Base-by-base conservation (phyloP, 1,140 invertebrate genomes). In the Polypedilum vanderplanki region DNA sequence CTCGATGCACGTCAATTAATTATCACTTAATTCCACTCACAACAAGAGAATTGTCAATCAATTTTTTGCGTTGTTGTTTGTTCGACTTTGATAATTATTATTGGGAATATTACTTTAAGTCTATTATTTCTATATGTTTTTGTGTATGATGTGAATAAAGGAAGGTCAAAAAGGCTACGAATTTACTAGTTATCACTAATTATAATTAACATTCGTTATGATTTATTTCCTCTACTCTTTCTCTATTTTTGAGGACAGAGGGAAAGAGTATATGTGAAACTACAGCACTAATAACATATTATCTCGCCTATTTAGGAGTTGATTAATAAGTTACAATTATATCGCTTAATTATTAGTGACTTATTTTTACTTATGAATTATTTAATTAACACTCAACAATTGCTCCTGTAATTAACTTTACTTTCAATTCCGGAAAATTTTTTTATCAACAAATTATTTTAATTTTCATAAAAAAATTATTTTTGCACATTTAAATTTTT, bases 351-450 rank as follows among this genome's bases (percentile, higher is more conserved):
- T 57, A 57, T 57, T 57, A 46, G 15, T 10, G 41, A 3, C 41
- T 57, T 57, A 57, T n/a, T 57, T 57, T 12, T 57, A 57, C 46
- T 57, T 57, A 57, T 57, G 46, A 57, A 57, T 57, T 57, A 57
- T 57, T 57, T 57, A 57, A 57, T 57, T 57, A 57, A 57, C 46
- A 57, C 46, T 57, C 46, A 57, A 57, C 46, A 57, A 57, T 46
- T 46, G 41, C 41, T 46, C 41, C 41, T 12, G 12, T 57, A 12
- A 12, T 12, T 46, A 12, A 12, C 15, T 57, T 15, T 57, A 1
- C 10, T 9, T 57, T 12, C 46, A n/a, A n/a, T 57, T 57, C 46
- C 46, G 46, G 15, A 46, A 3, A 3, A 46, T 57, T 57, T 57
- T 15, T 15, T 15, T 15, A 57, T 15, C 12, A n/a, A n/a, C n/a